Conservation (phyloP, 2,113 vertebrate species). For the Proterorhinus semilunaris region DNA sequence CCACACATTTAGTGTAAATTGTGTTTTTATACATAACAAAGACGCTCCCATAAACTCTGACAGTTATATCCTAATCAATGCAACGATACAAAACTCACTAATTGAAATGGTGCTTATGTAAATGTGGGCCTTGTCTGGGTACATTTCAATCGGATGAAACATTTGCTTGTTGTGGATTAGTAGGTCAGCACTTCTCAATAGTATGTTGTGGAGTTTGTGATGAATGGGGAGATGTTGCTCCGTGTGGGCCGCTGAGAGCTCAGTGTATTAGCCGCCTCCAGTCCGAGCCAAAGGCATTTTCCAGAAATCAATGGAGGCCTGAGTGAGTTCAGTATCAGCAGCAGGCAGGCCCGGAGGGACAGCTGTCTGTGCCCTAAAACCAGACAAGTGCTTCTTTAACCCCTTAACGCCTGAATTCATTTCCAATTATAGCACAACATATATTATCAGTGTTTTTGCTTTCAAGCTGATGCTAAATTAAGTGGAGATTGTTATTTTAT, state of each 20-base stretch:
- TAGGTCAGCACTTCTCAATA: slow-evolving; percentile 58
- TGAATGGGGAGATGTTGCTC: slow-evolving; percentile 54
- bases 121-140: not conserved
- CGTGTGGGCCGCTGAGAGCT: slow-evolving; percentile 59
- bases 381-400: not conserved
- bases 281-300: slow-evolving; percentile 64
- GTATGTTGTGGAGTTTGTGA: slow-evolving; percentile 62
- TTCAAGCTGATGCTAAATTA: too few relatives aligned
- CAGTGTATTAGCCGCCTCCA: slow-evolving; percentile 67
- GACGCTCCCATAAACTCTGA: too few relatives aligned
- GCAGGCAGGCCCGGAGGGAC: slow-evolving; percentile 27
- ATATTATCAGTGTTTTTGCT: too few relatives aligned
- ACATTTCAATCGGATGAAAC: slow-evolving; percentile 41
- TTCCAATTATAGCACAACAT: too few relatives aligned
- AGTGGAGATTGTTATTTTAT: too few relatives aligned
- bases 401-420: too few relatives aligned
- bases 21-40: too few relatives aligned
- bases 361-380: not conserved
- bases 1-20: too few relatives aligned
- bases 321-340: slow-evolving; percentile 40
- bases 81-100: too few relatives aligned
- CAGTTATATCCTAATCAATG: too few relatives aligned
- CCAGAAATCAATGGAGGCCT: slow-evolving; percentile 72
- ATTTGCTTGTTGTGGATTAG: slow-evolving; percentile 74
- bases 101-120: too few relatives aligned